A percentile compares a stretch with the other conserved stretches of the same genome.
Evolutionary conservation across 2,888 invertebrate species (phyloP).

Genomic region (Pteria penguin): DNA sequence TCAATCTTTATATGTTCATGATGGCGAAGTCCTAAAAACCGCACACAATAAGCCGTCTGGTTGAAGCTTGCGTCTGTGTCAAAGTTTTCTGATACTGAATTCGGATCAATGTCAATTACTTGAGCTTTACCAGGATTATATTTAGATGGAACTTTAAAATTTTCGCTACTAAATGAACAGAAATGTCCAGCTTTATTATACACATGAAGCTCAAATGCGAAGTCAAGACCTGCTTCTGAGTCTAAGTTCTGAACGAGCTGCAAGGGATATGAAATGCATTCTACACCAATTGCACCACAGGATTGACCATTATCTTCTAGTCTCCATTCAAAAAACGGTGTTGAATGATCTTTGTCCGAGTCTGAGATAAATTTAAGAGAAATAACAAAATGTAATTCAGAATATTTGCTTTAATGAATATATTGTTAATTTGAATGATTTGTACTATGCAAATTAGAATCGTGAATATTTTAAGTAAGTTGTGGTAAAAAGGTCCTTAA

Average conservation of each 20-base stretch:
- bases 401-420: too few species aligned
- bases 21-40: constrained; percentile 21
- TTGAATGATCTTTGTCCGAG: background rate
- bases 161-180: constrained; percentile 27
- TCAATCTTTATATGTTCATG: constrained; percentile 15
- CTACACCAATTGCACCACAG: background rate
- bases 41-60: constrained; percentile 15
- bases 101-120: constrained; percentile 31
- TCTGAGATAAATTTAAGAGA: too few species aligned
- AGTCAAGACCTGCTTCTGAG: constrained; percentile 18
- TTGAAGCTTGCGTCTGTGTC: constrained; percentile 25
- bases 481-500: too few species aligned
- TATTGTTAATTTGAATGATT: too few species aligned
- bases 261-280: constrained; percentile 27
- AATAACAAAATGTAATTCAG: too few species aligned
- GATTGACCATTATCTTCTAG: background rate
- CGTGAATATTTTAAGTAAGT: too few species aligned
- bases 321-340: constrained; percentile 19
- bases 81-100: background rate
- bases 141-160: constrained; percentile 32
- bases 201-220: constrained; percentile 43
- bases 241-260: constrained; percentile 28
- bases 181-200: constrained; percentile 51
- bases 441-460: too few species aligned
- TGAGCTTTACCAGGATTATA: constrained; percentile 26